A percentile compares a stretch with the other conserved stretches of the same genome.
These are phyloP conservation scores for Morone saxatilis DNA, from an alignment of 2,113 vertebrate genomes.

Conservation along the genomic window DNA sequence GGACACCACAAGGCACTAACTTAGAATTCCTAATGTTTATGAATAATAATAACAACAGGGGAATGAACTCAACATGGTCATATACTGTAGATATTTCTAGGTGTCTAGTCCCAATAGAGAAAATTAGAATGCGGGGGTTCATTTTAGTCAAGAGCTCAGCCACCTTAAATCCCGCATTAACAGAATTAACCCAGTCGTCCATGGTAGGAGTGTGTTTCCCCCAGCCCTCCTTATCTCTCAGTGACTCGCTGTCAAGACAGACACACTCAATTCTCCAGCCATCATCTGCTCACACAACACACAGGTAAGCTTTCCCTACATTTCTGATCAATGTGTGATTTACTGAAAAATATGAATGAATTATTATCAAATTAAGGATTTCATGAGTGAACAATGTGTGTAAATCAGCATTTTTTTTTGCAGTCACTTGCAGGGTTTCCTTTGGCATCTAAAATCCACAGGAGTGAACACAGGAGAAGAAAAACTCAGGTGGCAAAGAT, in stretches of 20 bases:
- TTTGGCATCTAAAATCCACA: background rate
- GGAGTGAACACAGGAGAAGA: slow-evolving; percentile 17
- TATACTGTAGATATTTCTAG: slow-evolving; percentile 11
- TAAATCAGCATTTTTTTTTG: background rate
- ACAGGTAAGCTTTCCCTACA: slow-evolving; percentile 53
- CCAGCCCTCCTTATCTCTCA: slow-evolving; percentile 64
- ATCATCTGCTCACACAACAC: slow-evolving; percentile 32
- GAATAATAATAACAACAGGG: background rate
- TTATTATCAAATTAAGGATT: background rate
- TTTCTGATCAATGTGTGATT: background rate
- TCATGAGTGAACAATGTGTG: background rate
- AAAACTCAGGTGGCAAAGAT: slow-evolving; percentile 47
- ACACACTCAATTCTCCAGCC: slow-evolving; percentile 28
- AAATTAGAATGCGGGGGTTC: slow-evolving; percentile 52
- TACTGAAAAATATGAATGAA: background rate
- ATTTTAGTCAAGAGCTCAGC: slow-evolving; percentile 77
- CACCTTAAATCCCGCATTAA: slow-evolving; percentile 83
- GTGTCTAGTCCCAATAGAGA: slow-evolving; percentile 15
- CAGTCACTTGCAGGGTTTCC: slow-evolving; percentile 12
- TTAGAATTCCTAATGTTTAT: background rate
- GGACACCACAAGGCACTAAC: background rate
- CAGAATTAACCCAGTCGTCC: slow-evolving; percentile 81
- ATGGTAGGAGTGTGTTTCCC: slow-evolving; percentile 67
- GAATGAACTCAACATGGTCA: background rate
- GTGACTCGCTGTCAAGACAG: slow-evolving; percentile 32